A percentile compares a stretch with the other conserved stretches of the same genome.
phyloP scores from a whole-genome alignment of 2,797 vertebrate species.

The Novumbra hubbsi region DNA sequence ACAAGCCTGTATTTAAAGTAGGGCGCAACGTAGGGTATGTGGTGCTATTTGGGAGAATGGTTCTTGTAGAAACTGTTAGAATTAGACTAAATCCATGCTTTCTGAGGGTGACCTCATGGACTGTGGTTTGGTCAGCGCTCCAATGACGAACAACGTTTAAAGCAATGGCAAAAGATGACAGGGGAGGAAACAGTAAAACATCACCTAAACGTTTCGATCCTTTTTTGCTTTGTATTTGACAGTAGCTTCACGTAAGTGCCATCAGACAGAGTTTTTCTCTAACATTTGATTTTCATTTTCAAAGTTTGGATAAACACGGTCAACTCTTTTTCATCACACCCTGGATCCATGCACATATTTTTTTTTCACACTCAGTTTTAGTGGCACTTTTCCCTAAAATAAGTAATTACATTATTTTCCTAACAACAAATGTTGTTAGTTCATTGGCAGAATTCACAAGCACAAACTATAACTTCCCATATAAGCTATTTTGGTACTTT shows the following conservation, averaged over 20 bases:
- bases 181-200: constrained; percentile 24
- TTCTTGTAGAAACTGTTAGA: constrained; percentile 21
- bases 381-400: neutral
- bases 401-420: neutral
- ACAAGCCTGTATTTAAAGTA: neutral
- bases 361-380: neutral
- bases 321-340: neutral
- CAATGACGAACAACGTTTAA: constrained; percentile 29
- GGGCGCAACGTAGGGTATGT: neutral
- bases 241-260: neutral
- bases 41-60: neutral
- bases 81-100: neutral
- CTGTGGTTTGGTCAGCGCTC: constrained; percentile 57
- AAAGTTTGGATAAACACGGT: neutral
- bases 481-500: too few relatives aligned
- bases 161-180: constrained; percentile 56
- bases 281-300: neutral
- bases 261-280: neutral
- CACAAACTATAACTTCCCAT: too few relatives aligned
- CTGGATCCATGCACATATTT: neutral
- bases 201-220: neutral
- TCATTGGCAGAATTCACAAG: neutral
- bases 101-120: constrained; percentile 54
- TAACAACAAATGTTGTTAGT: neutral
- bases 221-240: neutral